Evolutionary conservation across 2,113 vertebrate species (phyloP).

Genomic region (Heterocephalus glaber): DNA sequence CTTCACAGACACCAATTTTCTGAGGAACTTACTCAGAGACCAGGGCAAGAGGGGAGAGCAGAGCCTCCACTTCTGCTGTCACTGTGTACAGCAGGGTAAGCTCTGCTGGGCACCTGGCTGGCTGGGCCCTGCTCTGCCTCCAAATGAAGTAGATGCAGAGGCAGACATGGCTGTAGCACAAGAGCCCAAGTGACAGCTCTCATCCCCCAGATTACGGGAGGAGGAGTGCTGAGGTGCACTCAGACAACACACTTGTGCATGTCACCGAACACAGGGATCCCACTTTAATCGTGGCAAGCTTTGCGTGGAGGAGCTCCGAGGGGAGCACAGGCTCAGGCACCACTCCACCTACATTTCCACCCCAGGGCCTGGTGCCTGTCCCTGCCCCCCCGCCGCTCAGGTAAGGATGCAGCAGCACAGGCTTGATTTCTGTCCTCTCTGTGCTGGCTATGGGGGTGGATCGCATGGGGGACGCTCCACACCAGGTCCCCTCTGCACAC

Average conservation of each 20-base stretch:
- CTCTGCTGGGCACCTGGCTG: background rate
- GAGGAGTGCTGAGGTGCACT: no score
- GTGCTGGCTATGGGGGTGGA: background rate
- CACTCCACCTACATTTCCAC: background rate
- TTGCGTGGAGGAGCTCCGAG: background rate
- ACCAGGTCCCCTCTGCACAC: constrained; percentile 85
- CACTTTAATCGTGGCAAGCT: constrained; percentile 57
- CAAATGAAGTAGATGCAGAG: background rate
- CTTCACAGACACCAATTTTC: background rate
- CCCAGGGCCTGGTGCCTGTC: background rate
- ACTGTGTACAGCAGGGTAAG: background rate
- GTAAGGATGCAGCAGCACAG: constrained; percentile 83
- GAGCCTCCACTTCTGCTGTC: background rate
- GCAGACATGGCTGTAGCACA: background rate
- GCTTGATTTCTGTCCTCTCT: background rate
- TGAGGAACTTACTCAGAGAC: background rate
- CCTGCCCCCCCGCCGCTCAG: constrained; percentile 56
- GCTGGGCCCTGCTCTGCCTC: background rate
- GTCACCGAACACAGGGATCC: constrained; percentile 4
- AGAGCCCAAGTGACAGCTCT: background rate
- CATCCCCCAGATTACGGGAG: background rate
- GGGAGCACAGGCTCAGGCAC: background rate
- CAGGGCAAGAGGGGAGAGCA: background rate
- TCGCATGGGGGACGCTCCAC: constrained; percentile 18
- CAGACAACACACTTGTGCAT: constrained; percentile 18